Conservation (phyloP, 2,888 invertebrate species). For the Chorisops tibialis region DNA sequence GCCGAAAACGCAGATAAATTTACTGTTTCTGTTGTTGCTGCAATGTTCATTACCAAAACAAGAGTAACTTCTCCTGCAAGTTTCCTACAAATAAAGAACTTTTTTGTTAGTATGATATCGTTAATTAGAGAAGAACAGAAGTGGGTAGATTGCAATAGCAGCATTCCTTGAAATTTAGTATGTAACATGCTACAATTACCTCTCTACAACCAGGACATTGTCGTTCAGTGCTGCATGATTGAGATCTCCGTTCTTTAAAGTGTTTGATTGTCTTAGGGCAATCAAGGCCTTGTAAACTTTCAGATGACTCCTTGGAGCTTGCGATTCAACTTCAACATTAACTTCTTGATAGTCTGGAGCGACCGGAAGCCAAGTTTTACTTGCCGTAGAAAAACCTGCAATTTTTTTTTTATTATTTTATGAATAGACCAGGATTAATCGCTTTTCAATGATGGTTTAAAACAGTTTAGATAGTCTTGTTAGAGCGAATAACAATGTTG, state of each 20-base stretch:
- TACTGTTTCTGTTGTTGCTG: constrained; percentile 40
- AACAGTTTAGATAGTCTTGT: too few species aligned
- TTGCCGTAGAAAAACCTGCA: constrained; percentile 47
- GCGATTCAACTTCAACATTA: constrained; percentile 57
- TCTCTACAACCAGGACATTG: constrained; percentile 42
- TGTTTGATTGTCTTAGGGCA: constrained; percentile 43
- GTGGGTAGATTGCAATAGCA: too few species aligned
- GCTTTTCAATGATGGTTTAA: too few species aligned
- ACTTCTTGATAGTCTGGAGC: constrained; percentile 58
- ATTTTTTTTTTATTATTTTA: not conserved
- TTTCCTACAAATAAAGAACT: constrained; percentile 30
- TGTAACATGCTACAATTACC: constrained; percentile 40
- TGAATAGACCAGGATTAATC: too few species aligned
- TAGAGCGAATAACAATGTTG: too few species aligned
- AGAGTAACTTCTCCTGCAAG: constrained; percentile 44
- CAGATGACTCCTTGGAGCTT: constrained; percentile 55
- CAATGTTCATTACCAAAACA: constrained; percentile 55
- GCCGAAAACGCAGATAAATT: constrained; percentile 44
- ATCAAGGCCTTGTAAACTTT: constrained; percentile 59
- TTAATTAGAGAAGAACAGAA: not conserved
- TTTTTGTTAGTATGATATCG: not conserved
- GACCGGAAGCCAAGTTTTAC: constrained; percentile 47
- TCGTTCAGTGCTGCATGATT: constrained; percentile 42
- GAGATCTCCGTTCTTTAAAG: constrained; percentile 38
- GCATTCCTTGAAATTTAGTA: too few species aligned